These are phyloP conservation scores for Leptobrachium leishanense DNA, from an alignment of 2,113 vertebrate genomes.

Conservation along the genomic window DNA sequence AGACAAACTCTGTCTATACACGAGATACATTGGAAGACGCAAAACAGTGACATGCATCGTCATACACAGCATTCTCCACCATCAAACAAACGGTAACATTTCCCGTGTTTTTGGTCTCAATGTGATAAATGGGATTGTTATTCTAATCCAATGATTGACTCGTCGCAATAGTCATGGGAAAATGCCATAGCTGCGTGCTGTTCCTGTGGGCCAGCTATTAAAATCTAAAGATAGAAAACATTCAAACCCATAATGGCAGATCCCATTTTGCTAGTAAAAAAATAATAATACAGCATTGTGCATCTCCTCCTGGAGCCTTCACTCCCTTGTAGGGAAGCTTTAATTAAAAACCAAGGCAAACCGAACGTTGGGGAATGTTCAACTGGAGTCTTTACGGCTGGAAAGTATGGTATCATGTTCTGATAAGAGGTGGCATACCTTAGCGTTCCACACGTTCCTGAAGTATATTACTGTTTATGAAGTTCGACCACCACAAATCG, in stretches of 20 bases:
- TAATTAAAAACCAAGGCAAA: background rate
- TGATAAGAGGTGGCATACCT: no score
- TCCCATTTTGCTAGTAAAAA: background rate
- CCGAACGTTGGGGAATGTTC: no score
- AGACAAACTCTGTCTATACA: no score
- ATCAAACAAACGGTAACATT: constrained; percentile 7
- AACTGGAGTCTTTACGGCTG: no score
- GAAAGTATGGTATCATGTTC: no score
- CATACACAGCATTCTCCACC: background rate
- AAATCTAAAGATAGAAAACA: constrained; percentile 44
- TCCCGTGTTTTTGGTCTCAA: background rate
- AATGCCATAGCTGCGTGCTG: background rate
- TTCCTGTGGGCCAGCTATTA: constrained; percentile 42
- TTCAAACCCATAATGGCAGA: constrained; percentile 18
- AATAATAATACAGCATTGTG: background rate
- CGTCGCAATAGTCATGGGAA: constrained; percentile 28
- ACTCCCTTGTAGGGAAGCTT: background rate
- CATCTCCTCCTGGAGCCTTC: background rate
- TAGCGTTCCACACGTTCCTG: no score
- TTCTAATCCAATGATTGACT: constrained; percentile 32
- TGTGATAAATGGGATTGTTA: constrained; percentile 40
- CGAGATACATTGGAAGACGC: no score
- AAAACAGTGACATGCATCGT: no score
- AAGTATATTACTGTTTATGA: no score
- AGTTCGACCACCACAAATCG: no score